Evolutionary conservation across 2,888 invertebrate genomes (phyloP), one percentile per base, ranked within the genome.

Genomic region (Yponomeuta evonymella): DNA sequence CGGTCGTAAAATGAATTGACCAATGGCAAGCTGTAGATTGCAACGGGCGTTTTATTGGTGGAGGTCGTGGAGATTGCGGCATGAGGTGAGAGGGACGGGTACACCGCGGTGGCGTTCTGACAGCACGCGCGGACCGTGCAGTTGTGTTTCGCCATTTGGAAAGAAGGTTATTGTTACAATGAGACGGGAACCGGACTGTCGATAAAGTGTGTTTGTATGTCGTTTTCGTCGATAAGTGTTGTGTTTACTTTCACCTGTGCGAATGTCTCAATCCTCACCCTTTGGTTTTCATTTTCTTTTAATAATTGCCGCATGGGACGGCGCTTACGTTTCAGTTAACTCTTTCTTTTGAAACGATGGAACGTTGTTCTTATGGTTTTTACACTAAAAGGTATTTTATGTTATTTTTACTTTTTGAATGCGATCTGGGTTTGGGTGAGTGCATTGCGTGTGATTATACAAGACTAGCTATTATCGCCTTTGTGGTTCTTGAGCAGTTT

Each of bases 311-410:
- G 87, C 87, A 90, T 89, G 88, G 90, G 88, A n/a, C 92, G 92
- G 87, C 87, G 89, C 88, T 90, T 89, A 86, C 86, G 89, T 90
- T 90, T 90, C 90, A 91, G 91, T 90, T 90, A 88, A 90, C 85
- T 85, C 85, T 90, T 93, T 90, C 90, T 88, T 91, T 93, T 92
- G 91, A 94, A 94, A 94, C 93, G 94, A 95, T 95, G 95, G 95
- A 95, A 94, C 95, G 95, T 93, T 94, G 95, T 93, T 94, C 94
- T 94, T 95, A 94, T 94, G 95, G 95, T 94, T 95, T 95, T 94
- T 95, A 94, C 94, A 95, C 95, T 89, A 95, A 95, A 95, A 95
- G 95, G 95, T 95, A 95, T 94, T 95, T 94, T 93, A 90, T 91
- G 89, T 89, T 88, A 83, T 87, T 76, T 91, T 89, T 90, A 89